Base-by-base conservation (phyloP, 2,797 vertebrate genomes). In the Propithecus perrieri region DNA sequence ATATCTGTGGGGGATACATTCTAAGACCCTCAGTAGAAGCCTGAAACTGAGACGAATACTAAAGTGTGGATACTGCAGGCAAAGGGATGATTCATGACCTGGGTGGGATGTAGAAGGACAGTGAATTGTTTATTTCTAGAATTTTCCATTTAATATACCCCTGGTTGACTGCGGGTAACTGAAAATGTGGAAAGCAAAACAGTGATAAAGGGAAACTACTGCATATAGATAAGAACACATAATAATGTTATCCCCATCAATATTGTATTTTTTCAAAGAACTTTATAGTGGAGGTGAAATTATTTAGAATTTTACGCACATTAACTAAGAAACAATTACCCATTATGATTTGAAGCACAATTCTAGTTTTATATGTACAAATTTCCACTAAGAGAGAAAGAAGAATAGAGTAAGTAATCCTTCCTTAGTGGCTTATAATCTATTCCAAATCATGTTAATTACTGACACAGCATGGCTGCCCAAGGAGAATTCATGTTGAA, bases 401-500 rank as follows among this genome's bases (percentile, higher is more conserved):
- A 86, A 83, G 38, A 94, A 78, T 15, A 18, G 50, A 91, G 24
- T 26, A 74, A 55, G 30, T 28, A 24, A 1, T 48, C 92, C 97
- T 94, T 67, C 71, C 76, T 63, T 50, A 43, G 46, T 18, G 20
- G 71, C 72, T 95, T 35, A 72, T 86, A 30, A 71, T 79, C 55
- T 85, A 4, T 83, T 90, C 18, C 12, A 53, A 28, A 53, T 55
- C n/a, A 43, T 35, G 24, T 71, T 48, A 48, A 75, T 46, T 72
- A 0, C 22, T 84, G 20, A 88, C 53, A 38, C 35, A 78, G 10
- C n/a, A 53, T 6, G n/a, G 17, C 33, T 76, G 43, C 59, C 4
- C 28, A 69, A 72, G 79, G 86, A 63, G 59, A 97, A 94, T 67
- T 83, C 63, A 6, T 50, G 69, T 59, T 97, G 95, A 96, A 72